These are phyloP conservation scores for Rhyacophila brunnea DNA, from an alignment of 1,140 invertebrate species.

Conservation along the genomic window DNA sequence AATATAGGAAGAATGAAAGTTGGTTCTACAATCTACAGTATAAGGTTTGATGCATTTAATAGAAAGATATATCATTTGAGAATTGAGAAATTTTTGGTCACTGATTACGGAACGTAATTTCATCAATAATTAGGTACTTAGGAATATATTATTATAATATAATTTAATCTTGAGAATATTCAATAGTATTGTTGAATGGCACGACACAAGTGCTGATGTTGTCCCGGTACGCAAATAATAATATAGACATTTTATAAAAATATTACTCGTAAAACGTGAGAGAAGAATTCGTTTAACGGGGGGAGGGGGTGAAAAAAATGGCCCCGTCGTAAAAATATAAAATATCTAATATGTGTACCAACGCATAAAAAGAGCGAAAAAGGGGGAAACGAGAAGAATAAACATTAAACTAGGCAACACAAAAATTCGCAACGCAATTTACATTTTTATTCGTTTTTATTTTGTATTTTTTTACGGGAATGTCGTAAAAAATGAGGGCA, in stretches of 20 bases:
- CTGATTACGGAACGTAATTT: too few species aligned
- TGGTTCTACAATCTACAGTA: too few species aligned
- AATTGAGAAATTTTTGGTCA: too few species aligned
- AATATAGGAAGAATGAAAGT: too few species aligned
- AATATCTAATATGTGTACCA: constrained; percentile 35
- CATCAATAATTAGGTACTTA: too few species aligned
- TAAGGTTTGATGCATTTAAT: too few species aligned
- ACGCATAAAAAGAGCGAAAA: constrained; percentile 35
- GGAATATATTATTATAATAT: too few species aligned
- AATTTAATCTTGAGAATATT: too few species aligned
- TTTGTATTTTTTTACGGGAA: constrained; percentile 38
- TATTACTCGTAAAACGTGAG: constrained; percentile 34
- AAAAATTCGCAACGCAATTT: constrained; percentile 37
- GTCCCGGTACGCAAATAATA: constrained; percentile 3
- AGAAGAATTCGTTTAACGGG: constrained; percentile 30
- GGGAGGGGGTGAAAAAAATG: constrained; percentile 27
- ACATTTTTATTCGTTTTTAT: constrained; percentile 38
- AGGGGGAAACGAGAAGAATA: constrained; percentile 33
- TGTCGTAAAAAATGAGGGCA: constrained; percentile 37
- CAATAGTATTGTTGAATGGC: too few species aligned
- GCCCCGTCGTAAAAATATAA: constrained; percentile 36
- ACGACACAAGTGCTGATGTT: too few species aligned
- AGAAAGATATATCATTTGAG: too few species aligned
- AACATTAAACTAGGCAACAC: constrained; percentile 38
- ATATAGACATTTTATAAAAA: constrained; percentile 35